Evolutionary conservation across 2,888 invertebrate genomes (phyloP).

Genomic region (Graphium colonna): DNA sequence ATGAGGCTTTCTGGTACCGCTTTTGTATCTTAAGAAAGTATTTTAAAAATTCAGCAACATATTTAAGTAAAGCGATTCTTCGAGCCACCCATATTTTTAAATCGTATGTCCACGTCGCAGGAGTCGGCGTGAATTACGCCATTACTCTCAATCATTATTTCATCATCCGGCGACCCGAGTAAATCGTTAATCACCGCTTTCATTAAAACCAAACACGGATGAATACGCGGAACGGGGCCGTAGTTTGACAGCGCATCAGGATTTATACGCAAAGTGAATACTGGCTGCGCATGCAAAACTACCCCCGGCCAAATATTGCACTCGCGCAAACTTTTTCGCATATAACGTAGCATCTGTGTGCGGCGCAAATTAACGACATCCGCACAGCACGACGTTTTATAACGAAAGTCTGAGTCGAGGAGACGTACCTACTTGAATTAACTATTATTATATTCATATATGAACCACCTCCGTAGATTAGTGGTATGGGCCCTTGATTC

Average conservation of each 20-base stretch:
- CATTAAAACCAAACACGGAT: constrained; percentile 17
- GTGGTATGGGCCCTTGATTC: too few species aligned
- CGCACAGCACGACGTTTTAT: neutral
- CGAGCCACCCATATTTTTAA: neutral
- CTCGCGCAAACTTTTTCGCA: constrained; percentile 10
- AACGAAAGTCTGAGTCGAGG: neutral
- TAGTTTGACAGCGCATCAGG: constrained; percentile 23
- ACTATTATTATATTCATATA: neutral
- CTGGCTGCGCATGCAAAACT: constrained; percentile 14
- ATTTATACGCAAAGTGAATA: constrained; percentile 28
- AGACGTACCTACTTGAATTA: neutral
- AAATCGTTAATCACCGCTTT: constrained; percentile 18
- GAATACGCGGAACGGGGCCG: constrained; percentile 3
- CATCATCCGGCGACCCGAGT: neutral
- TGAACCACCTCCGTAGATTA: neutral
- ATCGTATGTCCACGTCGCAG: neutral
- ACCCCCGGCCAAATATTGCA: constrained; percentile 19
- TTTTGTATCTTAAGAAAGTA: too few species aligned
- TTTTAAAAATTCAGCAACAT: neutral
- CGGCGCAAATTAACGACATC: neutral
- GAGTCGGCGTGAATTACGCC: neutral
- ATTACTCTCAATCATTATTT: neutral
- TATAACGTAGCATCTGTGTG: neutral
- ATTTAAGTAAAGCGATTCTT: neutral
- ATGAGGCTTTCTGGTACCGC: too few species aligned